Base-by-base conservation (phyloP, 1,140 invertebrate species). In the Aphis craccivora region DNA sequence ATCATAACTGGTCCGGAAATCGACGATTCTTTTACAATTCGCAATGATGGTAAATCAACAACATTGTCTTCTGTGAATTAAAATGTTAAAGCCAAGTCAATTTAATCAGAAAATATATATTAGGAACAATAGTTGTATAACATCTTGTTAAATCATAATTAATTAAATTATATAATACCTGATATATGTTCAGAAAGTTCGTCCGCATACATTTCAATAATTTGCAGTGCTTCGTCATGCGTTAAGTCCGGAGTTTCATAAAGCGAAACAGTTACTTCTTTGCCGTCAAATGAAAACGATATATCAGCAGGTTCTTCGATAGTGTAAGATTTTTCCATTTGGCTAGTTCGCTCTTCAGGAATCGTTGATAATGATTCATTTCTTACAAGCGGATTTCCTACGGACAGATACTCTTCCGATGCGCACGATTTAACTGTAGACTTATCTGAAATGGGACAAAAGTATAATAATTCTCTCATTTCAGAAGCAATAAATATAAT, bases 191-290 rank as follows among this genome's bases (percentile, higher is more conserved):
- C 98, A 0, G 98, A 98, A 88, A 98, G 96, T 95, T 99, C 97
- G 95, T 99, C 98, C 0, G 98, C 98, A 95, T 98, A 99, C 97
- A 98, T 98, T 96, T 99, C 98, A 1, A 98, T 97, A 94, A 99
- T 98, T 95, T 98, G 97, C 25, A 98, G 95, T 0, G 98, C 98
- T 95, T 99, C 98, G 95, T 98, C 97, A 95, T 98, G 98, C 0
- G 98, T 98, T 30, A 98, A 96, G 95, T 99, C 98, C 2, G 98
- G 98, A 2, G 98, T 98, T 96, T 98, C 98, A 95, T 98, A 98
- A 4, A 98, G 95, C 18, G 98, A 98, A 1, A 98, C 97, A 0
- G 98, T 98, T 1, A 98, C 97, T 95, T 98, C 98, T 95, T 98
- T 98, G 14, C 98, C 98, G 95, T 98, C 98, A 94, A 98, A 98